Evolutionary conservation across 2,797 vertebrate species (phyloP).

Genomic region (Botia almorhae): DNA sequence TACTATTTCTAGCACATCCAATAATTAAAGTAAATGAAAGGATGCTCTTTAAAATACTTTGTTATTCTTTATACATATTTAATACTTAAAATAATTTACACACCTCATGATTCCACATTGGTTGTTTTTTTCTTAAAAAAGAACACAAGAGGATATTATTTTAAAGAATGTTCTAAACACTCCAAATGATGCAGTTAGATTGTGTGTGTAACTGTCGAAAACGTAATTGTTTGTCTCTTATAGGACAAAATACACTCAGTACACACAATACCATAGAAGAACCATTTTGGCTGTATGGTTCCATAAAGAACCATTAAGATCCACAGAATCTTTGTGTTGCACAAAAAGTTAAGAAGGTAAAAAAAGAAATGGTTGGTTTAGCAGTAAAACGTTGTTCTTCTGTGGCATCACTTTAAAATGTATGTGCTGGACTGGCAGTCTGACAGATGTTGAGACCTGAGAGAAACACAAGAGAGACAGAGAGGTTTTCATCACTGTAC

Average conservation of each 20-base stretch:
- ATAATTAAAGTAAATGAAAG: background rate
- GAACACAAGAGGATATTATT: background rate
- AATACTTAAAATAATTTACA: background rate
- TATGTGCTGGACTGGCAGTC: background rate
- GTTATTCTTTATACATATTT: background rate
- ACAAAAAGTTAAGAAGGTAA: too few relatives aligned
- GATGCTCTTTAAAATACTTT: background rate
- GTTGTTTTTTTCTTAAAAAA: background rate
- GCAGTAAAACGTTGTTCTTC: background rate
- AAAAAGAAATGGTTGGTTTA: background rate
- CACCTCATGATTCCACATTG: background rate
- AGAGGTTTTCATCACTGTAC: too few relatives aligned
- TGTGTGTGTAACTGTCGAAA: too few relatives aligned
- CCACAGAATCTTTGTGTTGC: too few relatives aligned
- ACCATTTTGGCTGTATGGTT: too few relatives aligned
- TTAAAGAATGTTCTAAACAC: background rate
- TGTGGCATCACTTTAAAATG: too few relatives aligned
- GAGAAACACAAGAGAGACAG: too few relatives aligned
- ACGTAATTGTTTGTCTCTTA: too few relatives aligned
- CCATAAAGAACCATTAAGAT: too few relatives aligned
- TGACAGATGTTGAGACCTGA: constrained; percentile 6
- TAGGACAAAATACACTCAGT: too few relatives aligned
- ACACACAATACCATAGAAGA: too few relatives aligned
- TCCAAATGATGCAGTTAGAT: background rate
- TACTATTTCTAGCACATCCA: background rate